Conservation (phyloP, 2,113 vertebrate genomes). For the Riparia riparia region DNA sequence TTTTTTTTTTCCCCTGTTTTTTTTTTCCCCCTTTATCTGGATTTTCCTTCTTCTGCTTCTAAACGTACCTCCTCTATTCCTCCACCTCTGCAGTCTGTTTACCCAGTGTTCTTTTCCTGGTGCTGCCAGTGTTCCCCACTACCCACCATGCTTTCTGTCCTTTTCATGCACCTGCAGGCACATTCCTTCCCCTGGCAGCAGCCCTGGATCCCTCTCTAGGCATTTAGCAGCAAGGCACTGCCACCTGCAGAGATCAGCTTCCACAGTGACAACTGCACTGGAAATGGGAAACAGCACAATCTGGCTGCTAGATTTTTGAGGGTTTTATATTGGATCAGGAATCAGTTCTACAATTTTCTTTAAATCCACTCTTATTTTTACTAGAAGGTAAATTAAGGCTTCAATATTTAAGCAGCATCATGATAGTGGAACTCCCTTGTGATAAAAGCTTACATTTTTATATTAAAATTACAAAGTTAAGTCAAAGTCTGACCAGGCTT, state of each 20-base stretch:
- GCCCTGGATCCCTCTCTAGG: background rate
- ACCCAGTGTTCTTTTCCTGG: background rate
- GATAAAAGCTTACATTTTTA: background rate
- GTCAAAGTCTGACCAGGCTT: background rate
- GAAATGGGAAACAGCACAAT: background rate
- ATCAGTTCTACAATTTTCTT: background rate
- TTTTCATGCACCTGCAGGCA: background rate
- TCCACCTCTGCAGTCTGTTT: background rate
- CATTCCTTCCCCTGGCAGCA: background rate
- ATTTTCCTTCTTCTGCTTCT: background rate
- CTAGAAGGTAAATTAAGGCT: background rate
- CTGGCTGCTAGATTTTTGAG: background rate
- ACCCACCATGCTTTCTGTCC: background rate
- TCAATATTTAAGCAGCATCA: background rate
- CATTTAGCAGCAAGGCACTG: slow-evolving; percentile 23
- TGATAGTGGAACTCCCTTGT: background rate
- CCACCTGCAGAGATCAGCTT: slow-evolving; percentile 27
- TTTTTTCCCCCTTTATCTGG: background rate
- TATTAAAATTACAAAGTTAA: background rate
- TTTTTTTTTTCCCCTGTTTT: no score
- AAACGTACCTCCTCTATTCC: background rate
- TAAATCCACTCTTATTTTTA: background rate
- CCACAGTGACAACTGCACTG: background rate
- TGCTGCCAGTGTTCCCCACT: background rate
- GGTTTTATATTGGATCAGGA: background rate